These are phyloP conservation scores for Drosophila buzzatii DNA, from an alignment of 2,888 invertebrate species.

Conservation along the genomic window DNA sequence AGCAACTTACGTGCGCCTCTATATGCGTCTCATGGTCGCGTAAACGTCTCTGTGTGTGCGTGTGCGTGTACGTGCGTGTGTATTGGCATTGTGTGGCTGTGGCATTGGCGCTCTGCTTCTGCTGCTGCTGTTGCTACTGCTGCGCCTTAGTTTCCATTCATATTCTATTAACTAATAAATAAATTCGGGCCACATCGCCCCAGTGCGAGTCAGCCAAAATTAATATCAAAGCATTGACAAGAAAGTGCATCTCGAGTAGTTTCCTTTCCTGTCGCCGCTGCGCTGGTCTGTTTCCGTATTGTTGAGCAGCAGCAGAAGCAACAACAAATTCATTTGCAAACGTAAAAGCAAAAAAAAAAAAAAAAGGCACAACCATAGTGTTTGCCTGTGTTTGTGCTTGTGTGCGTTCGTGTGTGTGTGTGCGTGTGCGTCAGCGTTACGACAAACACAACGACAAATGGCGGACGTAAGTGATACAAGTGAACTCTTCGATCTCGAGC, in stretches of 20 bases:
- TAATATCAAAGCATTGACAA: conserved; percentile 53
- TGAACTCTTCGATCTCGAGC: conserved; percentile 97
- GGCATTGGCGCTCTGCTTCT: conserved; percentile 60
- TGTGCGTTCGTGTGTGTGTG: conserved; percentile 28
- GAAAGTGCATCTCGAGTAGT: conserved; percentile 44
- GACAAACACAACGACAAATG: conserved; percentile 75
- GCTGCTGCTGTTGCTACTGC: conserved; percentile 48
- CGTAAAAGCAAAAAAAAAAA: conserved; percentile 30
- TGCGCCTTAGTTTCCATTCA: conserved; percentile 64
- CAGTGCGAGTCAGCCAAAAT: conserved; percentile 35
- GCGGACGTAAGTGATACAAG: conserved; percentile 84
- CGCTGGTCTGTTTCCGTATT: conserved; percentile 59
- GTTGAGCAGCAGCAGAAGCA: conserved; percentile 54
- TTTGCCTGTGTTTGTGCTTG: conserved; percentile 46
- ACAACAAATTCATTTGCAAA: conserved; percentile 56
- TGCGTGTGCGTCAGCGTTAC: conserved; percentile 35
- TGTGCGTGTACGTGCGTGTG: conserved; percentile 45
- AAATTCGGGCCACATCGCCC: conserved; percentile 64
- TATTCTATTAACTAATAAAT: conserved; percentile 79
- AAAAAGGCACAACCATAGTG: conserved; percentile 47
- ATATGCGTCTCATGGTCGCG: conserved; percentile 66
- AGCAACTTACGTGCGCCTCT: conserved; percentile 49
- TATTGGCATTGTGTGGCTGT: conserved; percentile 72
- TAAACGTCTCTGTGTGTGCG: conserved; percentile 50
- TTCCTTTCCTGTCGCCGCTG: conserved; percentile 17